Percentiles rank a stretch among this genome's conserved stretches.
Evolutionary conservation across 1,140 invertebrate genomes (phyloP).

Genomic region (Tetramorium alpestre): DNA sequence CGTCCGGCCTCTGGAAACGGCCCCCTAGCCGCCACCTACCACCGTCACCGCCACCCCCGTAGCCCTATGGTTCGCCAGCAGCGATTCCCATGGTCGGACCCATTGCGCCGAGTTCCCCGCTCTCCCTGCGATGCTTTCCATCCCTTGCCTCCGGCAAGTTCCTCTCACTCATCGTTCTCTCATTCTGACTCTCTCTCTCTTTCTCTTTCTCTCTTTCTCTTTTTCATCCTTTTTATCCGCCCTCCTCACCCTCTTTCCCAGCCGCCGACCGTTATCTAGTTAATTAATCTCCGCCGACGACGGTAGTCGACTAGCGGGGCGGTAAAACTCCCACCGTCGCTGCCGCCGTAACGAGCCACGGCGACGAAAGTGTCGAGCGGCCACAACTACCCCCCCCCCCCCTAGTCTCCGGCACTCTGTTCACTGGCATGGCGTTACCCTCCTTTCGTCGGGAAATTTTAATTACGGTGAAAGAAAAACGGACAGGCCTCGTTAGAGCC

Average conservation of each 20-base stretch:
- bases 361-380: constrained; percentile 72
- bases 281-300: constrained; percentile 84
- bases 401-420: constrained; percentile 25
- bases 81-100: neutral
- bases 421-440: constrained; percentile 4
- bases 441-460: constrained; percentile 61
- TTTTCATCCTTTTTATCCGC: constrained; percentile 53
- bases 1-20: constrained; percentile 64
- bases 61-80: constrained; percentile 10
- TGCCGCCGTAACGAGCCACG: constrained; percentile 69
- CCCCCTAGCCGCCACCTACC: neutral
- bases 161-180: constrained; percentile 18
- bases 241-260: constrained; percentile 67
- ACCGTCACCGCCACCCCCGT: constrained; percentile 5
- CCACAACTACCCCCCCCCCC: constrained; percentile 38
- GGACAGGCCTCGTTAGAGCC: neutral
- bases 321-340: constrained; percentile 74
- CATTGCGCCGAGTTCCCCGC: constrained; percentile 7
- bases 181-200: neutral
- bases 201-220: constrained; percentile 26
- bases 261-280: constrained; percentile 82
- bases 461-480: constrained; percentile 61
- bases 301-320: constrained; percentile 69
- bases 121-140: constrained; percentile 32
- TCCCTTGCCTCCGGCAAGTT: constrained; percentile 27